Evolutionary conservation across 2,888 invertebrate species (phyloP).

Genomic region (Shargacucullia verbasci): DNA sequence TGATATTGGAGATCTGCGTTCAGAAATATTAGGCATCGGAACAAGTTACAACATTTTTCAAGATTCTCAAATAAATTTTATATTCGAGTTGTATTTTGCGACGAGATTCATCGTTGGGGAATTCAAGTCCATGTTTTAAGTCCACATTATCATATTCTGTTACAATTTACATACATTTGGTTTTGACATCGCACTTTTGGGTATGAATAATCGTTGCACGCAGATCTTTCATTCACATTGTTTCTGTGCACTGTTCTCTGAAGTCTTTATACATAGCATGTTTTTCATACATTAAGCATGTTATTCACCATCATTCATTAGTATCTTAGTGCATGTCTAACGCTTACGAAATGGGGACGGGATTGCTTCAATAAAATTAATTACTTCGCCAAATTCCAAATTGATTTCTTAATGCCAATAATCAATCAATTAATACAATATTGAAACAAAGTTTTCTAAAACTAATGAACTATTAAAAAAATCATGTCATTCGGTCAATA

Average conservation of each 20-base stretch:
- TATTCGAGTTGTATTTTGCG: conserved; percentile 31
- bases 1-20: conserved; percentile 80
- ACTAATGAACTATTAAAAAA: conserved; percentile 55
- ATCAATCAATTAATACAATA: conserved; percentile 54
- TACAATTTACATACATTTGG: conserved; percentile 44
- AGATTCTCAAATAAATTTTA: conserved; percentile 25
- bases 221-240: conserved; percentile 84
- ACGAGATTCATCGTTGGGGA: conserved; percentile 45
- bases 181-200: conserved; percentile 40
- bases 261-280: conserved; percentile 66
- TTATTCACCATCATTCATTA: conserved; percentile 49
- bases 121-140: conserved; percentile 39
- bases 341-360: conserved; percentile 40
- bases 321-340: conserved; percentile 60
- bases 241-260: conserved; percentile 65
- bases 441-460: conserved; percentile 35
- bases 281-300: conserved; percentile 67
- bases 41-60: conserved; percentile 2
- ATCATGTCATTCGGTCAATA: conserved; percentile 53
- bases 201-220: conserved; percentile 69
- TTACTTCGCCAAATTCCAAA: conserved; percentile 40
- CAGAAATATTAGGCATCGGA: conserved; percentile 31
- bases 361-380: conserved; percentile 50
- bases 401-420: conserved; percentile 49
- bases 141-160: conserved; percentile 44